Evolutionary conservation across 2,113 vertebrate genomes (phyloP), one percentile per base, ranked within the genome.

Genomic region (Peromyscus californicus): DNA sequence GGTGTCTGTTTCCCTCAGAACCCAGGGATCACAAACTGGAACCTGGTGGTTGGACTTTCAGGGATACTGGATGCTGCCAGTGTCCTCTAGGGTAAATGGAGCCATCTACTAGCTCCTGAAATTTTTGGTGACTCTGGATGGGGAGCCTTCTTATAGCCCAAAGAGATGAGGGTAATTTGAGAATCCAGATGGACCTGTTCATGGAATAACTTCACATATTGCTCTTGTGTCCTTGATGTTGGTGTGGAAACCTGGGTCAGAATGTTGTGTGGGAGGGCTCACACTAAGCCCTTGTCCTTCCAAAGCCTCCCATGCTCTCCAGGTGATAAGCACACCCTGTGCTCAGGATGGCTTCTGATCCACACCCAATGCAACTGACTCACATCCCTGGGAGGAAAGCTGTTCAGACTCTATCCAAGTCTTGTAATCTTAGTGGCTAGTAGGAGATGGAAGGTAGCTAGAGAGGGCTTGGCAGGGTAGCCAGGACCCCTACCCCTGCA

Each of bases 1-100:
- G 94, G 91, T 51, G 97, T 90, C 94, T 93, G 95, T 94, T 96
- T 91, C 92, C 11, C 57, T 96, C 97, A 94, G 97, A 67, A 93
- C 84, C 97, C 92, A 95, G 94, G 93, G 97, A 0, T 29, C 1
- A 13, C 0, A 1, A 31, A 21, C 97, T 95, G 96, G 91, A 84
- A 90, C 96, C 97, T 93, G 97, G 96, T 90, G 89, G 59, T 93
- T 65, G 51, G 94, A 85, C 96, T 93, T 79, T 17, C 0, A 4
- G 74, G 39, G 63, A 19, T 0, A 7, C 0, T 4, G 29, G 3
- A 2, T 8, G 1, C 22, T 59, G 22, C 33, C 24, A 33, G 59
- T 33, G 9, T 92, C 79, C 65, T 80, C 45, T 48, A n/a, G 84
- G 22, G 26, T 29, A 13, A 69, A 36, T 22, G 21, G 21, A 36